phyloP scores from a whole-genome alignment of 1,140 invertebrate genomes.

The Periplaneta americana region DNA sequence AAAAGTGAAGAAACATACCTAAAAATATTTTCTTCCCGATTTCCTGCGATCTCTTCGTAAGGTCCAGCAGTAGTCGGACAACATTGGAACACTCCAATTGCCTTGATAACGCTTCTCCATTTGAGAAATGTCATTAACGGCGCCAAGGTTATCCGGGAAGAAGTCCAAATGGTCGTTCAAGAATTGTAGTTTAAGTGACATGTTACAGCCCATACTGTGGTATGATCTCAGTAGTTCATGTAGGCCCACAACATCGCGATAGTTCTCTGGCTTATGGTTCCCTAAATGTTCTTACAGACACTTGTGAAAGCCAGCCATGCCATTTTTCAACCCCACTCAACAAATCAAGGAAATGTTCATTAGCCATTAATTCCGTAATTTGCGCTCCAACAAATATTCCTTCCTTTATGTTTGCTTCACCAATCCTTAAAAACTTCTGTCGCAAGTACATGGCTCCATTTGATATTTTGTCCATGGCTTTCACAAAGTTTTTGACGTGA shows the following conservation, averaged over 20 bases:
- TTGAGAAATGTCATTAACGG: not conserved
- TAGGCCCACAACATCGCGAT: not conserved
- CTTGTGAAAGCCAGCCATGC: not conserved
- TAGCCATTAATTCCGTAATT: slow-evolving; percentile 2
- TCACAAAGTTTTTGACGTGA: not conserved
- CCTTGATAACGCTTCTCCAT: not conserved
- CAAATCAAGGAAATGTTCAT: slow-evolving; percentile 1
- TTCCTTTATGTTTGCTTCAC: too few species aligned
- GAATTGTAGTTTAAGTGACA: too few species aligned
- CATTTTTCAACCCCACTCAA: not conserved
- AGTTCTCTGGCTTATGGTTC: not conserved
- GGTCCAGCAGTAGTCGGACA: not conserved
- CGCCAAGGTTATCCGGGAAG: not conserved
- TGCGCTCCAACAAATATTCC: not conserved
- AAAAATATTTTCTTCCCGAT: slow-evolving; percentile 2
- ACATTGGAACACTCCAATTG: not conserved
- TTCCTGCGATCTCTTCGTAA: not conserved
- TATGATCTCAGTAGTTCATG: slow-evolving; percentile 9
- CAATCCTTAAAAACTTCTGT: too few species aligned
- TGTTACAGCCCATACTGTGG: not conserved
- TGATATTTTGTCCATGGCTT: too few species aligned
- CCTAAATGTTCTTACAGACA: slow-evolving; percentile 2
- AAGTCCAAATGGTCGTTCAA: too few species aligned
- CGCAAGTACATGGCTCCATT: too few species aligned
- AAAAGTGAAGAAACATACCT: slow-evolving; percentile 4